Evolutionary conservation across 2,888 invertebrate species (phyloP), one percentile per base, ranked within the genome.

Genomic region (Diloba caeruleocephala): DNA sequence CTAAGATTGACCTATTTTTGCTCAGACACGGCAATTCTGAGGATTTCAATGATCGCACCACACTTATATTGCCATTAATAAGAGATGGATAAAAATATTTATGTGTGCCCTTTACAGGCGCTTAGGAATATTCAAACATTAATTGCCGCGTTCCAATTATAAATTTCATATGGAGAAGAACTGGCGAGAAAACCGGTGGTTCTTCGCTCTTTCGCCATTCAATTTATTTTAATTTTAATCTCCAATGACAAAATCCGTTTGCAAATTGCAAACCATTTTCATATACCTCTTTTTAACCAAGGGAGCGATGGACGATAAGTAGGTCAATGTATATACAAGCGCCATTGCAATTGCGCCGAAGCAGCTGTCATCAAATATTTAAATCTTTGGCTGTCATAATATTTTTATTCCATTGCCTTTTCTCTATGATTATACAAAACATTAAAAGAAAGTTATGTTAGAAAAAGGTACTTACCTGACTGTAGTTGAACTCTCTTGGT

Each of bases 401-500:
- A 28, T 7, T n/a, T 12, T 1, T 1, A 12, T 6, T 14, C 13
- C 13, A 10, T 41, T 32, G 12, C 25, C 8, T 23, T 6, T 8
- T 2, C 7, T 12, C n/a, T n/a, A n/a, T n/a, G n/a, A n/a, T n/a
- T n/a, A 6, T 0, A 29, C 8, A 28, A 25, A 6, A 9, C 7
- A 29, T 4, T 7, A 0, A 3, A 5, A n/a, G 5, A 29, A 13
- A 3, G 19, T 21, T 21, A 4, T 21, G 6, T 7, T 7, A 21
- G 5, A 21, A 21, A 21, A 21, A 2, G 0, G 0, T 13, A 70
- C 92, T 90, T 69, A 94, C 94, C 89, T 94, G 93, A 71, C 94
- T 94, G 73, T 94, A 94, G 69, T 94, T 93, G 82, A 95, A 95
- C 80, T 95, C 94, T 71, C 95, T 86, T 51, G 95, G 95, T 65